A percentile compares a stretch with the other conserved stretches of the same genome.
Conservation (phyloP, 2,113 vertebrate species). For the Tenebrosternarchus preto region DNA sequence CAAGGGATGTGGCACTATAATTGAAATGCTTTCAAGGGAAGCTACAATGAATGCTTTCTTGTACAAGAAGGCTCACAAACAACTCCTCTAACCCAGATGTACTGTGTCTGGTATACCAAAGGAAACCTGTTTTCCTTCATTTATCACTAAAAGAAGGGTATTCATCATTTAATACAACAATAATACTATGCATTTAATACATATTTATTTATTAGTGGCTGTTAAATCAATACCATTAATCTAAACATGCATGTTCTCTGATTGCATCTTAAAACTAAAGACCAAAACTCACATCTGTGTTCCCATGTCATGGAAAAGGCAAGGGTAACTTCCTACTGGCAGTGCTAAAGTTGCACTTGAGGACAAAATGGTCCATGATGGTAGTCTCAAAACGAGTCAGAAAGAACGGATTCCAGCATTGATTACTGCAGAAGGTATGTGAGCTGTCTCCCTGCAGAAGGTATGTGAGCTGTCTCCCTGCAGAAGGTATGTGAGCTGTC, state of each 20-base stretch:
- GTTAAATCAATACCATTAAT: not conserved
- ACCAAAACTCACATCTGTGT: not conserved
- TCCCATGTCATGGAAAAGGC: slow-evolving; percentile 46
- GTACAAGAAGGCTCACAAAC: not conserved
- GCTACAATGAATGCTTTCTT: not conserved
- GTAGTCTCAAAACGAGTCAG: slow-evolving; percentile 61
- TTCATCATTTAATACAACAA: too few species aligned
- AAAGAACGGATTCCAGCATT: slow-evolving; percentile 68
- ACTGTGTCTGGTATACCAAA: too few species aligned
- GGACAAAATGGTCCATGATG: slow-evolving; percentile 27
- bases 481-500: slow-evolving; percentile 65
- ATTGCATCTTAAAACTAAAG: not conserved
- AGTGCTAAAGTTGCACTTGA: not conserved
- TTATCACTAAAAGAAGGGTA: too few species aligned
- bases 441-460: slow-evolving; percentile 65
- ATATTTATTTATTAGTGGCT: not conserved
- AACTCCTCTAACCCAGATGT: not conserved
- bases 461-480: slow-evolving; percentile 65
- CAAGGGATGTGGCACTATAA: slow-evolving; percentile 18
- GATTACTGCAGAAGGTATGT: slow-evolving; percentile 67
- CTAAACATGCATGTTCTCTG: not conserved
- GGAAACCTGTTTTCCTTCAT: too few species aligned
- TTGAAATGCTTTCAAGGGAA: slow-evolving; percentile 12
- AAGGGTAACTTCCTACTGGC: slow-evolving; percentile 61
- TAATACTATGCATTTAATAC: not conserved